phyloP scores from a whole-genome alignment of 2,888 invertebrate species.

The Amblyjoppa proteus region DNA sequence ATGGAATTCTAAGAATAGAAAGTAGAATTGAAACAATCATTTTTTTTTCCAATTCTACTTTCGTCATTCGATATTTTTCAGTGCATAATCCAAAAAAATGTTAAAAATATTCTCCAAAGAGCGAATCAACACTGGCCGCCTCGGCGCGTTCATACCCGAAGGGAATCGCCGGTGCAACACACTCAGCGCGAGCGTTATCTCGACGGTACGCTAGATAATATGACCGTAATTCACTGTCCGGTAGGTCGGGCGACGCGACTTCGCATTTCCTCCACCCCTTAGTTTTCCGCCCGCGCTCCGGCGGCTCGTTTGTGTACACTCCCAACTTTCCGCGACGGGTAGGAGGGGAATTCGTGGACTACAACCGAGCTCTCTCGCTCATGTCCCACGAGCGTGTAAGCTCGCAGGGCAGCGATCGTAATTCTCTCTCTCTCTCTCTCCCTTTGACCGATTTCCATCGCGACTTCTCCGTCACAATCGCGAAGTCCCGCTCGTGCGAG shows the following conservation, averaged over 20 bases:
- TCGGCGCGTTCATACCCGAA: conserved; percentile 19
- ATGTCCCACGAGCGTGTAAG: neutral
- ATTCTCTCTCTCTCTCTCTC: conserved; percentile 7
- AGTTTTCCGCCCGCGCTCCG: conserved; percentile 4
- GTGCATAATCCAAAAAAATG: too few species aligned
- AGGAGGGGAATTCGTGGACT: too few species aligned
- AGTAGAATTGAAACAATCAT: too few species aligned
- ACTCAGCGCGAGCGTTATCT: conserved; percentile 31
- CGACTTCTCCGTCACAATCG: conserved; percentile 16
- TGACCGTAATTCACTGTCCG: conserved; percentile 55
- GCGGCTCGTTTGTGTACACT: conserved; percentile 1
- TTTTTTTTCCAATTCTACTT: too few species aligned
- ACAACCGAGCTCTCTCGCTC: neutral
- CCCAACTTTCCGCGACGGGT: conserved; percentile 9
- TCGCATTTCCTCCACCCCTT: neutral
- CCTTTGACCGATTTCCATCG: conserved; percentile 27
- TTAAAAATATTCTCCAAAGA: conserved; percentile 16
- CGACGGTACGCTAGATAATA: conserved; percentile 19
- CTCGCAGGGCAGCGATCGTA: neutral
- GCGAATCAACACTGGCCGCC: neutral
- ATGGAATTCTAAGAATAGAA: too few species aligned
- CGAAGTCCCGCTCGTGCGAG: conserved; percentile 27
- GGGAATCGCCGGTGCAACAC: neutral
- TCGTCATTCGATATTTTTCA: too few species aligned
- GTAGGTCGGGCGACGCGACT: conserved; percentile 46